These are phyloP conservation scores for Dinothrombium tinctorium DNA, from an alignment of 1,140 invertebrate genomes.

Conservation along the genomic window DNA sequence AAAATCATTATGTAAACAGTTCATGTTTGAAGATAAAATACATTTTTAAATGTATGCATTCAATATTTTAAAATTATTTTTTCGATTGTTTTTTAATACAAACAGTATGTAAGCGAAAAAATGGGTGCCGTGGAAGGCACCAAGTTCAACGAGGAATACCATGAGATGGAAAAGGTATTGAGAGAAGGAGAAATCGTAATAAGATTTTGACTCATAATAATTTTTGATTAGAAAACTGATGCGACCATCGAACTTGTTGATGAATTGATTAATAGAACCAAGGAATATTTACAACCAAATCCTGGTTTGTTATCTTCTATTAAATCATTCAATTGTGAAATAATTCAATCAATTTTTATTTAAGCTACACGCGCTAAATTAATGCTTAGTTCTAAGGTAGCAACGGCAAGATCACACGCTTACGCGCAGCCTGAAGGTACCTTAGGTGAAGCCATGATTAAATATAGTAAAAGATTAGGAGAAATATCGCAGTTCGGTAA, in stretches of 20 bases:
- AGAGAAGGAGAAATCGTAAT: too few relatives aligned
- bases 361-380: constrained; percentile 17
- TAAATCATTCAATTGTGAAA: not conserved
- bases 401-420: constrained; percentile 34
- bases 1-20: too few relatives aligned
- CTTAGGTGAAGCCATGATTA: constrained; percentile 84
- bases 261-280: constrained; percentile 82
- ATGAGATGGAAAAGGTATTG: constrained; percentile 94
- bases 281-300: constrained; percentile 97
- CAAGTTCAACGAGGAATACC: constrained; percentile 91
- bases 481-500: constrained; percentile 71
- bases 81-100: too few relatives aligned
- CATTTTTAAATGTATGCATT: not conserved
- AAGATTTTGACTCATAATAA: not conserved
- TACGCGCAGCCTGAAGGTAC: constrained; percentile 97
- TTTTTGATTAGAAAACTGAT: constrained; percentile 61
- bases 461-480: constrained; percentile 82
- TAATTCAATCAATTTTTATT: not conserved
- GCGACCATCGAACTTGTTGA: constrained; percentile 83
- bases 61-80: constrained; percentile 6
- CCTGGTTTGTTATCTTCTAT: constrained; percentile 31
- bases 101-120: constrained; percentile 97
- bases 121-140: constrained; percentile 98
- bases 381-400: constrained; percentile 31
- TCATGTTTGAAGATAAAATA: too few relatives aligned